Conservation (phyloP, 1,140 invertebrate genomes). For the Drosophila albomicans region DNA sequence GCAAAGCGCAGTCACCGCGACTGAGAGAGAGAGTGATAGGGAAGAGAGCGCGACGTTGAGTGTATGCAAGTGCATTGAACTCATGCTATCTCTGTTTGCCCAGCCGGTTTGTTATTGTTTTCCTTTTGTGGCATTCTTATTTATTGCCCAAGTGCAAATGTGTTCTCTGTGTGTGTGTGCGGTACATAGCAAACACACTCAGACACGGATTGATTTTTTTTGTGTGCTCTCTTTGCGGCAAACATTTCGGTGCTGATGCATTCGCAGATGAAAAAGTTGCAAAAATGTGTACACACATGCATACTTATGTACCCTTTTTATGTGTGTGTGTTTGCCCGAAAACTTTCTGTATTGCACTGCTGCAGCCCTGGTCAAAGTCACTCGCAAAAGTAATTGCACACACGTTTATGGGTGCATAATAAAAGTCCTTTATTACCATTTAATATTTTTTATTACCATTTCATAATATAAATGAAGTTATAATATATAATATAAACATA, state of each 20-base stretch:
- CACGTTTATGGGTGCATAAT: neutral
- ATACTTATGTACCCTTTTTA: slow-evolving; percentile 13
- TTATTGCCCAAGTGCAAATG: neutral
- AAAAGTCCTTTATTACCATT: slow-evolving; percentile 6
- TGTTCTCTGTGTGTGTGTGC: slow-evolving; percentile 8
- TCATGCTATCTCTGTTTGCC: slow-evolving; percentile 39
- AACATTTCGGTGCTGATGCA: slow-evolving; percentile 41
- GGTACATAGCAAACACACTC: slow-evolving; percentile 8
- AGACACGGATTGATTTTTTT: slow-evolving; percentile 1
- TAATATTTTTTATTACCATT: no score
- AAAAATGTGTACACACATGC: slow-evolving; percentile 12
- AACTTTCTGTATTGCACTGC: neutral
- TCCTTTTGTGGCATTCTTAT: slow-evolving; percentile 27
- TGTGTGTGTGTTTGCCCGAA: neutral
- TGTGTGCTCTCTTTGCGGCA: slow-evolving; percentile 42
- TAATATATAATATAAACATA: neutral
- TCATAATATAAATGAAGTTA: no score
- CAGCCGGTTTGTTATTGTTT: slow-evolving; percentile 31
- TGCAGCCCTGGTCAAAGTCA: neutral
- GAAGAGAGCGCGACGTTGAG: slow-evolving; percentile 1
- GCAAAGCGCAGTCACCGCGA: slow-evolving; percentile 21
- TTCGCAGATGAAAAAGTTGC: neutral
- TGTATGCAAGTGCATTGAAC: slow-evolving; percentile 65
- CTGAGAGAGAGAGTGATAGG: no score
- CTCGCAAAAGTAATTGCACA: neutral